Conservation (phyloP, 2,113 vertebrate species). For the Recurvirostra avosetta region DNA sequence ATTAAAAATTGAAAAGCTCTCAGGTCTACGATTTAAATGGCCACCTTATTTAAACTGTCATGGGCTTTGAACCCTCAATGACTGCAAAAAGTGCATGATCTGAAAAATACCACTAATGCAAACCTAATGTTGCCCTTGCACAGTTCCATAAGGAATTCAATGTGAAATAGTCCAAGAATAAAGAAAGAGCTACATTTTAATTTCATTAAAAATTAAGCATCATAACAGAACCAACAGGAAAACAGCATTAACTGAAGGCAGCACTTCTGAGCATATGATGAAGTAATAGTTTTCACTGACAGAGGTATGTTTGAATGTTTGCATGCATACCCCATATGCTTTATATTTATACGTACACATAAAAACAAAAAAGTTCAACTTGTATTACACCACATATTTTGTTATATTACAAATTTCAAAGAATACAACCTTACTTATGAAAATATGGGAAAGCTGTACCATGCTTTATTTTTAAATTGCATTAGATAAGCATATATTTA, state of each 20-base stretch:
- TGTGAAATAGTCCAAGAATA: slow-evolving; percentile 33
- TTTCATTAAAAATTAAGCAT: slow-evolving; percentile 62
- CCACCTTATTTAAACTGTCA: not conserved
- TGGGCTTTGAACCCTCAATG: not conserved
- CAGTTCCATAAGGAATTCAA: slow-evolving; percentile 34
- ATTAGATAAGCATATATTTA: not conserved
- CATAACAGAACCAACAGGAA: slow-evolving; percentile 39
- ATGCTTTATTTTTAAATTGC: slow-evolving; percentile 6
- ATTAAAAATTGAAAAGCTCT: slow-evolving; percentile 44
- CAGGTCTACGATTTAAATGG: slow-evolving; percentile 22
- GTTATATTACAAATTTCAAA: slow-evolving; percentile 21
- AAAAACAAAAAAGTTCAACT: not conserved
- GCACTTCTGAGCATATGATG: not conserved
- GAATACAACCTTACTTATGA: not conserved
- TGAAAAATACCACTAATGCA: slow-evolving; percentile 22
- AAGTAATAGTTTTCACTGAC: slow-evolving; percentile 52
- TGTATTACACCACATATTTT: slow-evolving; percentile 1
- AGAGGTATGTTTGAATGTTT: slow-evolving; percentile 9
- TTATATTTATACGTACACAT: not conserved
- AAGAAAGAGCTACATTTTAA: slow-evolving; percentile 31
- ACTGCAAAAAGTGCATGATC: not conserved
- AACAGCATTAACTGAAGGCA: slow-evolving; percentile 52
- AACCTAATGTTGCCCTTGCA: slow-evolving; percentile 12
- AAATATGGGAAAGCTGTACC: not conserved
- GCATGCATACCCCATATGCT: not conserved